phyloP scores from a whole-genome alignment of 2,797 vertebrate genomes.

The Pristis pectinata region DNA sequence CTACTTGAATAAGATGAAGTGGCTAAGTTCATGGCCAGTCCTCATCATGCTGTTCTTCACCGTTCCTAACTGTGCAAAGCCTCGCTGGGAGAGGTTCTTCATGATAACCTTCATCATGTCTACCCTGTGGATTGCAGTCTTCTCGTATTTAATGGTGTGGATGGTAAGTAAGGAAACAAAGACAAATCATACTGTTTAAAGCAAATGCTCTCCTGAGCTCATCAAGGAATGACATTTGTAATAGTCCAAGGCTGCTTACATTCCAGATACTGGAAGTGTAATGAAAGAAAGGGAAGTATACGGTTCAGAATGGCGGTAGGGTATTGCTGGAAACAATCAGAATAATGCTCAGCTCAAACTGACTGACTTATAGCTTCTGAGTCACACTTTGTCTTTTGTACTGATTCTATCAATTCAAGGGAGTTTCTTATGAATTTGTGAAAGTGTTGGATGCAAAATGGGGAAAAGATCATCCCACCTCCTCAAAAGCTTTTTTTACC shows the following conservation, averaged over 20 bases:
- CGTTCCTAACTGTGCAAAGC: slow-evolving; percentile 84
- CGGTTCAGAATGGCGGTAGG: neutral
- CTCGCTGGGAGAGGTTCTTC: slow-evolving; percentile 87
- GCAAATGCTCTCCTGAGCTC: neutral
- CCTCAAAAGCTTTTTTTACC: neutral
- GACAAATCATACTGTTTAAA: neutral
- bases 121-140: slow-evolving; percentile 90
- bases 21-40: slow-evolving; percentile 87
- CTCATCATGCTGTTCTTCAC: slow-evolving; percentile 75
- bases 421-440: neutral
- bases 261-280: neutral
- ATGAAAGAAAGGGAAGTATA: neutral
- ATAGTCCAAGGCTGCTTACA: neutral
- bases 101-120: slow-evolving; percentile 89
- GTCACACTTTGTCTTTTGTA: neutral
- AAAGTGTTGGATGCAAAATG: neutral
- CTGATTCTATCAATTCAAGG: neutral
- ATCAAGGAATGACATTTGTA: neutral
- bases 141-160: slow-evolving; percentile 98
- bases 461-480: neutral
- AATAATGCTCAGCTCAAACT: neutral
- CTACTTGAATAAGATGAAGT: slow-evolving; percentile 73
- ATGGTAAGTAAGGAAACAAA: slow-evolving; percentile 71
- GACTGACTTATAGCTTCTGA: neutral
- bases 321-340: neutral